A percentile compares a stretch with the other conserved stretches of the same genome.
Evolutionary conservation across 2,113 vertebrate genomes (phyloP).

Genomic region (Clinocottus analis): DNA sequence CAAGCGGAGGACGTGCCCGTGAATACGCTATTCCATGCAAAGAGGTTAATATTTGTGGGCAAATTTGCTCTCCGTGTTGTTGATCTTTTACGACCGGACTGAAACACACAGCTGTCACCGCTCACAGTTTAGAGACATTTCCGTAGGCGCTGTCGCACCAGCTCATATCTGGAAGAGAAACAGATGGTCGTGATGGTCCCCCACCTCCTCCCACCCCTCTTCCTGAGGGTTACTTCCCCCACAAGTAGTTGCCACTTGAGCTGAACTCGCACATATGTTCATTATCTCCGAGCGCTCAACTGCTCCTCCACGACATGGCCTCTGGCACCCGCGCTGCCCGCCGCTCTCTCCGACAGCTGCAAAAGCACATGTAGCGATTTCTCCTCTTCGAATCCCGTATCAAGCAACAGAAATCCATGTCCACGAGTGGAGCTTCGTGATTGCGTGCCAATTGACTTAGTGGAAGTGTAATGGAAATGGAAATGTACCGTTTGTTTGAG

Average conservation of each 20-base stretch:
- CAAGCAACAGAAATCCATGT: neutral
- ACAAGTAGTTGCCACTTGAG: conserved; percentile 60
- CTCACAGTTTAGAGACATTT: conserved; percentile 27
- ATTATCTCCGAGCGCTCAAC: conserved; percentile 60
- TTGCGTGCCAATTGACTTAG: neutral
- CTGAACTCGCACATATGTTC: conserved; percentile 69
- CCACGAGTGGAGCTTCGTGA: neutral
- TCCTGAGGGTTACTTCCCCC: conserved; percentile 55
- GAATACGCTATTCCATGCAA: neutral
- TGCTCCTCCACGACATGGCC: conserved; percentile 55
- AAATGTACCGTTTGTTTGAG: neutral
- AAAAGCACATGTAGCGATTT: conserved; percentile 26
- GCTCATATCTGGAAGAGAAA: conserved; percentile 48
- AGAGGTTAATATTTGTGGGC: neutral
- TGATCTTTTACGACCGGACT: conserved; percentile 14
- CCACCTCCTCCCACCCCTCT: conserved; percentile 1
- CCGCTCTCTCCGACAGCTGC: conserved; percentile 37
- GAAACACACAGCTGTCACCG: conserved; percentile 36
- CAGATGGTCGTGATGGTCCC: conserved; percentile 63
- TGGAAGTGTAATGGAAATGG: neutral
- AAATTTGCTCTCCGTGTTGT: neutral
- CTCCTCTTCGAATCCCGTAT: neutral
- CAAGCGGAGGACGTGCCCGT: too few species aligned
- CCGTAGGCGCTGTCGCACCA: conserved; percentile 35
- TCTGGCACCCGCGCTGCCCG: conserved; percentile 30